Conservation (phyloP, 2,797 vertebrate species). For the Tragelaphus oryx region DNA sequence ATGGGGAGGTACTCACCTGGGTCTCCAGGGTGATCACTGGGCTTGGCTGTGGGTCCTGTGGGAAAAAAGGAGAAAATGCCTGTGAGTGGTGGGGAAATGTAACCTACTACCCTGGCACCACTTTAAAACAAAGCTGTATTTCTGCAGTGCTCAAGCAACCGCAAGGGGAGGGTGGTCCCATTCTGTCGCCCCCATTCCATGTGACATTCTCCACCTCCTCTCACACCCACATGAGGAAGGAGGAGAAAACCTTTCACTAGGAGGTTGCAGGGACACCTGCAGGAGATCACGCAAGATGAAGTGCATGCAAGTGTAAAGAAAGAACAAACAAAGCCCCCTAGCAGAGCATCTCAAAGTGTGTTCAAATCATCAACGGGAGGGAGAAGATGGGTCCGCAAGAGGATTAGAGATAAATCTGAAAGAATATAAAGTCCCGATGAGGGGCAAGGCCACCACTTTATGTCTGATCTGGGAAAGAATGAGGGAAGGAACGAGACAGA, state of each 20-base stretch:
- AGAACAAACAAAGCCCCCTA: rapidly evolving
- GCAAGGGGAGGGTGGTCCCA: rapidly evolving
- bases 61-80: constrained; percentile 36
- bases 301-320: not conserved
- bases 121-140: not conserved
- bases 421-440: not conserved
- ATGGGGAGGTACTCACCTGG: constrained; percentile 71
- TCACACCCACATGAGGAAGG: too few species aligned
- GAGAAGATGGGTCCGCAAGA: not conserved
- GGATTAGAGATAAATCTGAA: not conserved
- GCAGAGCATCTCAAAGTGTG: not conserved
- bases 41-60: constrained; percentile 76
- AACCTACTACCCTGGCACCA: too few species aligned
- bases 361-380: not conserved
- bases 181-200: not conserved
- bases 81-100: not conserved
- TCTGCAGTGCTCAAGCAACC: not conserved
- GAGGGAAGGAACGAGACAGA: not conserved
- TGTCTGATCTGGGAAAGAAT: constrained; percentile 22
- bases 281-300: not conserved
- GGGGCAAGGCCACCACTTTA: not conserved
- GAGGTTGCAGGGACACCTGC: not conserved
- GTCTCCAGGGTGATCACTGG: constrained; percentile 73
- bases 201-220: not conserved
- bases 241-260: not conserved